Evolutionary conservation across 2,113 vertebrate genomes (phyloP), one percentile per base, ranked within the genome.

Genomic region (Arizona elegans): DNA sequence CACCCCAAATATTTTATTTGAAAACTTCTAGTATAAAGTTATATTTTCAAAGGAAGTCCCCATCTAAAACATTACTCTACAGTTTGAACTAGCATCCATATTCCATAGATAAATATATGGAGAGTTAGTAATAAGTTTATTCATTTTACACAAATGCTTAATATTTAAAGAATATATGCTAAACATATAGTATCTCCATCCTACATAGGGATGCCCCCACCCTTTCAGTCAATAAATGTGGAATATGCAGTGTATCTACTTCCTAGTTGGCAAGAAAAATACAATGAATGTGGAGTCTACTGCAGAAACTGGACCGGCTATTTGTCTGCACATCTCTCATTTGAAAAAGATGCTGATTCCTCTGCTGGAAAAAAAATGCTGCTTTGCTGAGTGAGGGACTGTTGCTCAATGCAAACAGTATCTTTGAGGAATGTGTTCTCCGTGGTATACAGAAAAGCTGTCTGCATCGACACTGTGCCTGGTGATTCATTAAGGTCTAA

Each of bases 81-180:
- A 1, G 24, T 89, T 96, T 96, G 96, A 97, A 96, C 97, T 97
- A 97, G 97, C 96, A 97, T 97, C 96, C 95, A 96, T 97, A 96
- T 96, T 96, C 88, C 75, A 97, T 94, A 94, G 94, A 86, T 98
- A 97, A 97, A 97, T 96, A 93, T 55, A 56, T 55, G 96, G 97
- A 97, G 96, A 95, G 90, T 96, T 97, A 95, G 95, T 87, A 96
- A 97, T 86, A 86, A 50, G 56, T 29, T 29, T 86, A 55, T 91
- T 96, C 97, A 0, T 97, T 97, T 94, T 98, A 98, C 97, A 98
- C 97, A 98, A 97, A 97, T 95, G 97, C 97, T 97, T 98, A 98
- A 97, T 97, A 98, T 97, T 98, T 98, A 97, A 97, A 98, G 96
- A 97, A 86, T 33, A 50, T 87, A 87, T 52, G 38, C 59, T 91